Base-by-base conservation (phyloP, 2,797 vertebrate genomes). In the Poeciliopsis gracilis region DNA sequence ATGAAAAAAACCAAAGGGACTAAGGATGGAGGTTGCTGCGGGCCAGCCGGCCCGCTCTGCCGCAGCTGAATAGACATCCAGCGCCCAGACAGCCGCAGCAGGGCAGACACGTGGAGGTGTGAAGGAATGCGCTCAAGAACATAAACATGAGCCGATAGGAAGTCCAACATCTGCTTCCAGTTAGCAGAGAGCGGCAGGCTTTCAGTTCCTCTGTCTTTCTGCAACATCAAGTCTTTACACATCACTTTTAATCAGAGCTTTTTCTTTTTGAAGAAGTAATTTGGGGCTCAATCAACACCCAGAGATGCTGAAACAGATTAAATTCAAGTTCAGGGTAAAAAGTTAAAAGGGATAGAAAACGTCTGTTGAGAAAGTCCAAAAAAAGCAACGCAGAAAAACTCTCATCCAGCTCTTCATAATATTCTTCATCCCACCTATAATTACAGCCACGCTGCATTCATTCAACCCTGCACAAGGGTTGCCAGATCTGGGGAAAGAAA, bases 71-170 rank as follows among this genome's bases (percentile, higher is more conserved):
- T 46, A 82, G 89, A 90, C 87, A 89, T 46, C 77, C 67, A 86
- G 83, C 80, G 1, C 20, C 46, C 83, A 85, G 61, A 77, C 81
- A 1, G 80, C 77, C 88, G 46, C 89, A 91, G 90, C 88, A 88
- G 93, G 91, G 87, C 87, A 86, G 86, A 88, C 89, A 82, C 84
- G 85, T 86, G 90, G 88, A 93, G 89, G 90, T 89, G 86, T 77
- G 81, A 59, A 92, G 91, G 93, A 94, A 94, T 94, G 92, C 84
- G 91, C 87, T 86, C 77, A 49, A 82, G 87, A 93, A 94, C 87
- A 91, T 84, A 93, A 93, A 93, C 88, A 91, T 77, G 53, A 82
- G 87, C 84, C 90, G 55, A 87, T 83, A 89, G 90, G 90, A 90
- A 90, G 87, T 90, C 90, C 79, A 84, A 86, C 92, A 94, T 94